phyloP scores from a whole-genome alignment of 2,113 vertebrate species.

The Cryptomyrus ogoouensis region DNA sequence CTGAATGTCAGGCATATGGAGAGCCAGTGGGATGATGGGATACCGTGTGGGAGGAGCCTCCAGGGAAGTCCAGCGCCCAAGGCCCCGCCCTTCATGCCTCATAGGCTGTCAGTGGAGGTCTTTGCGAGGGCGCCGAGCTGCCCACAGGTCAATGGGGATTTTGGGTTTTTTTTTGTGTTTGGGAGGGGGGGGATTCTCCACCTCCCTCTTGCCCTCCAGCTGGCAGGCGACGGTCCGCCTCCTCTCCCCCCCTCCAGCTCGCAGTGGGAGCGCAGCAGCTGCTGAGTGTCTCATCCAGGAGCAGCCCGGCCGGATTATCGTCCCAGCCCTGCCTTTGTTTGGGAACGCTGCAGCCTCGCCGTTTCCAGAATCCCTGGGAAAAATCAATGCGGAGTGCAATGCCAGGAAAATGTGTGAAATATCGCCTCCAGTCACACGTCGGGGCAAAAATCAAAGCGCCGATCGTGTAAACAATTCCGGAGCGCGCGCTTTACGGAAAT shows the following conservation, averaged over 20 bases:
- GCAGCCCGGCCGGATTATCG: background rate
- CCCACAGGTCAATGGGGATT: constrained; percentile 7
- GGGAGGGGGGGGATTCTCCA: background rate
- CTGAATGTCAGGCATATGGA: background rate
- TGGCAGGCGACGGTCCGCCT: constrained; percentile 36
- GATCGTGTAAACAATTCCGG: background rate
- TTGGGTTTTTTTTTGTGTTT: background rate
- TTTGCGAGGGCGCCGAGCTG: constrained; percentile 40
- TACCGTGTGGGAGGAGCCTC: constrained; percentile 38
- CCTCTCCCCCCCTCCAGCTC: constrained; percentile 29
- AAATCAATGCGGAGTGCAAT: constrained; percentile 11
- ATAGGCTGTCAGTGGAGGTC: constrained; percentile 22
- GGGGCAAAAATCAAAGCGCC: background rate
- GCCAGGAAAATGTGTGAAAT: constrained; percentile 10
- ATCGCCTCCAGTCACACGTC: background rate
- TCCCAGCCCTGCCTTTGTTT: constrained; percentile 21
- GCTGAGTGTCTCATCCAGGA: constrained; percentile 28
- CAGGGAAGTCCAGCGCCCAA: constrained; percentile 7
- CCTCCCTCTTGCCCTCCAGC: constrained; percentile 32
- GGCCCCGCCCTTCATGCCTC: background rate
- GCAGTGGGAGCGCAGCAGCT: constrained; percentile 48
- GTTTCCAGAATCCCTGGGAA: constrained; percentile 32
- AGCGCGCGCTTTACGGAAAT: background rate
- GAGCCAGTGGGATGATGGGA: background rate
- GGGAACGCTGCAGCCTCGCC: constrained; percentile 40